These are phyloP conservation scores for Stegastes partitus DNA, from an alignment of 2,113 vertebrate species.

Conservation along the genomic window DNA sequence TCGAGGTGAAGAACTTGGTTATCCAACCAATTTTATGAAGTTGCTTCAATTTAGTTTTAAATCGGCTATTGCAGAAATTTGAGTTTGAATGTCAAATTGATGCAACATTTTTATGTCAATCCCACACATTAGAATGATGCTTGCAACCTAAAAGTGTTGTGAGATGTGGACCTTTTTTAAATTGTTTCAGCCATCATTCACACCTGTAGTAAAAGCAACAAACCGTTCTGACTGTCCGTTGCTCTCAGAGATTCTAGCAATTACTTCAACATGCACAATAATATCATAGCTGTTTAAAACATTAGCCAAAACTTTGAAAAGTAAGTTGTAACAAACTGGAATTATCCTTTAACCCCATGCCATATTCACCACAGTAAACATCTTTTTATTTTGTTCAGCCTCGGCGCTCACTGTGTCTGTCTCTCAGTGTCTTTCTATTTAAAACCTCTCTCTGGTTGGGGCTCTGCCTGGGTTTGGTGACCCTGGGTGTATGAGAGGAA, in stretches of 20 bases:
- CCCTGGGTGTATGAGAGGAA: slow-evolving; percentile 54
- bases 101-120: no score
- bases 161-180: neutral
- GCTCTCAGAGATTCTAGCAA: neutral
- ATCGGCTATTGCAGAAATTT: no score
- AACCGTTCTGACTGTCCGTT: neutral
- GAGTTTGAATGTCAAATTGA: no score
- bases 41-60: no score
- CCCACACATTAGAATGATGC: no score
- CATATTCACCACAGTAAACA: neutral
- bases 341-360: slow-evolving; percentile 14
- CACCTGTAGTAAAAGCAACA: neutral
- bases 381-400: slow-evolving; percentile 24
- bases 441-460: slow-evolving; percentile 52
- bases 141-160: no score
- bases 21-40: no score
- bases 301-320: slow-evolving; percentile 2
- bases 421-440: slow-evolving; percentile 65
- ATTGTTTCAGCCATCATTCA: neutral
- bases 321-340: slow-evolving; percentile 3
- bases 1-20: no score
- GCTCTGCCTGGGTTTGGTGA: slow-evolving; percentile 39
- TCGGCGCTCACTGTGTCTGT: neutral
- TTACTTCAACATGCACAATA: neutral
- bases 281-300: neutral